A percentile compares a stretch with the other conserved stretches of the same genome.
phyloP scores from a whole-genome alignment of 2,113 vertebrate species.

The Illadopsis cleaveri region DNA sequence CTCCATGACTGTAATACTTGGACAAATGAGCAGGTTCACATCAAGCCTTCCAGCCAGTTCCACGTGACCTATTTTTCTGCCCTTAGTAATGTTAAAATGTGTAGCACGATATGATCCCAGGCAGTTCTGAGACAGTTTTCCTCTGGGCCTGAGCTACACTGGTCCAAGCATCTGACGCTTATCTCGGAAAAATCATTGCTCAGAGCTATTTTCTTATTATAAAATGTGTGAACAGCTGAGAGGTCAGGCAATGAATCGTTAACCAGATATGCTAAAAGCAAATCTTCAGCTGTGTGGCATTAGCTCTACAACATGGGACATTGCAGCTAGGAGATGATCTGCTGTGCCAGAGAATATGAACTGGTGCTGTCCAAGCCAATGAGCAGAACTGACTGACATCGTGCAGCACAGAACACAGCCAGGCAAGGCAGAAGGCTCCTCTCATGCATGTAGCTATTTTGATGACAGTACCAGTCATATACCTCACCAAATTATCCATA shows the following conservation, averaged over 20 bases:
- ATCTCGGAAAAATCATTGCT: constrained; percentile 16
- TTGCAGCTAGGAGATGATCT: background rate
- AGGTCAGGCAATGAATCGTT: background rate
- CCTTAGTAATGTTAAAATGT: background rate
- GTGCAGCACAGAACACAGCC: background rate
- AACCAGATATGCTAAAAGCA: constrained; percentile 1
- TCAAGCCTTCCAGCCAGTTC: background rate
- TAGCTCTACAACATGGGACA: background rate
- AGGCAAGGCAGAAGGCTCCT: background rate
- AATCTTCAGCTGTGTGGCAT: background rate
- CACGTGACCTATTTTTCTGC: background rate
- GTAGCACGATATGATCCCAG: background rate
- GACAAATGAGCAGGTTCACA: background rate
- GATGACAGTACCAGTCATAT: background rate
- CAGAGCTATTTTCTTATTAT: constrained; percentile 17
- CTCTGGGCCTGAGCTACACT: background rate
- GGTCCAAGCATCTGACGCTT: background rate
- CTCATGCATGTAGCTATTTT: fast-evolving
- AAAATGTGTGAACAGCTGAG: constrained; percentile 4
- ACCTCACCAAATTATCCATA: background rate
- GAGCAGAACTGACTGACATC: background rate
- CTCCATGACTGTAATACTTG: background rate
- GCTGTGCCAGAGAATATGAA: background rate
- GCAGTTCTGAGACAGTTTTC: background rate
- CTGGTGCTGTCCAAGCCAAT: background rate